Percentiles rank a stretch among this genome's conserved stretches.
Evolutionary conservation across 2,888 invertebrate species (phyloP).

Genomic region (Drosophila sordidapex): DNA sequence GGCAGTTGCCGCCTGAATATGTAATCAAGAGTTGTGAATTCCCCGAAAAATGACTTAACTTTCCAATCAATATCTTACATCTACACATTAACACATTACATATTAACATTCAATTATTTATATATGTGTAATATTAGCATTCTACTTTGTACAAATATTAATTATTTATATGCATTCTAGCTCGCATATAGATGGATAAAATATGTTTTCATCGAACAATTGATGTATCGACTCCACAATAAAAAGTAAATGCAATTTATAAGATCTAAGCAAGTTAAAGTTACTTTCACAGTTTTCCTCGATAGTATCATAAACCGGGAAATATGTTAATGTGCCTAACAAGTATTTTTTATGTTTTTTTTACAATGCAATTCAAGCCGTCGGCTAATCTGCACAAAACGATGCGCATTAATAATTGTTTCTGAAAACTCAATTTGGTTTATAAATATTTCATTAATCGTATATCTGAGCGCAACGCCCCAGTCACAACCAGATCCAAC

Average conservation of each 20-base stretch:
- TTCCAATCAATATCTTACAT: neutral
- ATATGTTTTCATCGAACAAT: neutral
- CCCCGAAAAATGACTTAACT: neutral
- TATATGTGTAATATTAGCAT: neutral
- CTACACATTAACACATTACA: neutral
- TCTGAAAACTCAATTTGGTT: conserved; percentile 76
- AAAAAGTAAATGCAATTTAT: conserved; percentile 5
- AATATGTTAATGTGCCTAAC: conserved; percentile 32
- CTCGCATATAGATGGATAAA: neutral
- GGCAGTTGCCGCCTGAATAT: neutral
- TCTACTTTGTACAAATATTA: neutral
- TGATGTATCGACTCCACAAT: neutral
- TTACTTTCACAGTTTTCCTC: conserved; percentile 30
- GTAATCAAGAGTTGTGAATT: neutral
- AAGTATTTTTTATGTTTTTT: conserved; percentile 18
- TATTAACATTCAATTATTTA: conserved; percentile 7
- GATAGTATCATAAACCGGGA: conserved; percentile 2
- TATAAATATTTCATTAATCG: conserved; percentile 76
- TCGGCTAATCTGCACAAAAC: conserved; percentile 48
- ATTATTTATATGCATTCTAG: neutral
- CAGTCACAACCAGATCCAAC: conserved; percentile 27
- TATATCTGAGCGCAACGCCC: conserved; percentile 42
- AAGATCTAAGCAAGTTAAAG: conserved; percentile 20
- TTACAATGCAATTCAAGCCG: conserved; percentile 54
- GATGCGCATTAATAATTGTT: conserved; percentile 61